Evolutionary conservation across 2,113 vertebrate genomes (phyloP).

Genomic region (Pedionomus torquatus): DNA sequence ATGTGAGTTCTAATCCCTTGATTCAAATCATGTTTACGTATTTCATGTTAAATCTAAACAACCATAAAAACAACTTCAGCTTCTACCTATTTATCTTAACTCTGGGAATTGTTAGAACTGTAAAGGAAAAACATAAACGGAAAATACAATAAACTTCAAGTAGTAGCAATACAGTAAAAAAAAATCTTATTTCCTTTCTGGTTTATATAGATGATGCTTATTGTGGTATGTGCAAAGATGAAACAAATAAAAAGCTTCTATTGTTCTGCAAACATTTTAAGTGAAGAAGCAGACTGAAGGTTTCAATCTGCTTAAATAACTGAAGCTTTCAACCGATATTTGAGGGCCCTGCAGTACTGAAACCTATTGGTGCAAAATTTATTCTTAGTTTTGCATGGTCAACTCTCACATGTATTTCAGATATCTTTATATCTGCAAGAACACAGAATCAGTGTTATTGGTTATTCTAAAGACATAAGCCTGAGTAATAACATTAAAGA

Average conservation of each 20-base stretch:
- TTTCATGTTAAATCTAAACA: background rate
- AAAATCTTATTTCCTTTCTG: constrained; percentile 41
- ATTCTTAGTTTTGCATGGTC: background rate
- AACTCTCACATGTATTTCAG: background rate
- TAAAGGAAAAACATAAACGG: constrained; percentile 58
- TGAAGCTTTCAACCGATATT: background rate
- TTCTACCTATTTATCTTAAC: constrained; percentile 66
- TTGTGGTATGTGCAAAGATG: constrained; percentile 6
- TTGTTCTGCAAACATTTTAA: background rate
- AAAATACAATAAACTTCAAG: constrained; percentile 45
- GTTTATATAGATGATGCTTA: constrained; percentile 41
- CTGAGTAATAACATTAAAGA: background rate
- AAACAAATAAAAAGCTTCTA: background rate
- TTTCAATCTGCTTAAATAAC: background rate
- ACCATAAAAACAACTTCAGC: constrained; percentile 48
- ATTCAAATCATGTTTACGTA: background rate
- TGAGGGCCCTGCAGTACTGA: background rate
- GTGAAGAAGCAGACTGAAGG: background rate
- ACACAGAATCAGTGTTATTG: background rate
- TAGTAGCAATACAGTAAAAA: background rate
- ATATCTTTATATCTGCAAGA: background rate
- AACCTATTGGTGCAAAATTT: background rate
- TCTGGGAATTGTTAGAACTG: constrained; percentile 65
- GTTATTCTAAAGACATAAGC: background rate
- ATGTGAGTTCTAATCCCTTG: background rate